phyloP scores from a whole-genome alignment of 64 coral and sea anemone species.

The Astreopora myriophthalma region DNA sequence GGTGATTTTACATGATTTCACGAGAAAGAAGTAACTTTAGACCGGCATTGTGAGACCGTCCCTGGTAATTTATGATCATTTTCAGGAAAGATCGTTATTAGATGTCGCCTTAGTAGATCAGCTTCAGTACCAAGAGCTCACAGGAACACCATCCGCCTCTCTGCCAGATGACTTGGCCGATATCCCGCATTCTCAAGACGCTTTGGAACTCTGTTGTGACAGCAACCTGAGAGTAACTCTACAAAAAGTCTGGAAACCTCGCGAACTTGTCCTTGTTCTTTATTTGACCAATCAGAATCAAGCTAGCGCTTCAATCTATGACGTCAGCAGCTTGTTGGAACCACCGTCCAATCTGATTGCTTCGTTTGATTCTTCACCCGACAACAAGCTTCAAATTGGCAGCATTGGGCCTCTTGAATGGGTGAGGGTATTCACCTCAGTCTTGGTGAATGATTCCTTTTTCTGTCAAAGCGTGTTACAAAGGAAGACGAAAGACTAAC shows the following conservation, averaged over 20 bases:
- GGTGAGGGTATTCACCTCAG: slow-evolving; percentile 52
- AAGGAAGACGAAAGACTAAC: not conserved
- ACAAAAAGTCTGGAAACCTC: slow-evolving; percentile 88
- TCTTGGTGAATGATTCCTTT: not conserved
- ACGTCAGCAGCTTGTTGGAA: slow-evolving; percentile 70
- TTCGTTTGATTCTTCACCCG: slow-evolving; percentile 55
- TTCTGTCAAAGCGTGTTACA: not conserved
- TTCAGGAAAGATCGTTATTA: slow-evolving; percentile 4
- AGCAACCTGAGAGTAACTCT: slow-evolving; percentile 75
- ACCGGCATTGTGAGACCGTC: not conserved
- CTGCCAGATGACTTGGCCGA: slow-evolving; percentile 50
- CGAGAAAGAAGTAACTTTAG: too few species aligned
- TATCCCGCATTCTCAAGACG: slow-evolving; percentile 51
- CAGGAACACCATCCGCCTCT: not conserved
- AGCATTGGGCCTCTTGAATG: slow-evolving; percentile 57
- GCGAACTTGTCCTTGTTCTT: slow-evolving; percentile 79
- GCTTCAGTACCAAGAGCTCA: slow-evolving; percentile 15
- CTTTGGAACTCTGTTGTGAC: slow-evolving; percentile 66
- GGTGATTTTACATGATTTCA: too few species aligned
- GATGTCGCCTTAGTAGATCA: slow-evolving; percentile 8
- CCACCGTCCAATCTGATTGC: slow-evolving; percentile 77
- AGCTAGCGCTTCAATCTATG: slow-evolving; percentile 46
- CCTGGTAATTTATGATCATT: not conserved
- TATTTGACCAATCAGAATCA: slow-evolving; percentile 84
- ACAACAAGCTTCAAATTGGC: slow-evolving; percentile 48